Evolutionary conservation across 2,797 vertebrate species (phyloP).

Genomic region (Erethizon dorsatum): DNA sequence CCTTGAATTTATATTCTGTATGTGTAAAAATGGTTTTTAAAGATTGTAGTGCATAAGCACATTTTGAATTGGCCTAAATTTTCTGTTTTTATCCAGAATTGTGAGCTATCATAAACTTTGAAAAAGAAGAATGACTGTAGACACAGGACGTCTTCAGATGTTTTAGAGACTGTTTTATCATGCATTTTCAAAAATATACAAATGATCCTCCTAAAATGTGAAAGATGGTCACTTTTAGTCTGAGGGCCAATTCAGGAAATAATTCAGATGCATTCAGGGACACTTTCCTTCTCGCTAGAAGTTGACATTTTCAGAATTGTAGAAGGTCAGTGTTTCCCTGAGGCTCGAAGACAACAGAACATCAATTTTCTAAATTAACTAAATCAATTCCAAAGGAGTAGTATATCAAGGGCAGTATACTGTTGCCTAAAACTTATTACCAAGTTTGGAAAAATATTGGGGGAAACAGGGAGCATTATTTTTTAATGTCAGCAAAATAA

Average conservation of each 20-base stretch:
- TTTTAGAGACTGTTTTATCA: not conserved
- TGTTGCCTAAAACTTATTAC: conserved; percentile 55
- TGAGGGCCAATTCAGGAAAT: conserved; percentile 61
- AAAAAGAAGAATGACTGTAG: not conserved
- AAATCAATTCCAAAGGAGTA: conserved; percentile 67
- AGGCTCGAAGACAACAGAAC: conserved; percentile 59
- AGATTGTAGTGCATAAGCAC: not conserved
- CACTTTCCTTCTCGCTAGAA: conserved; percentile 56
- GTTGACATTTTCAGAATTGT: conserved; percentile 82
- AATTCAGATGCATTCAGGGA: conserved; percentile 15
- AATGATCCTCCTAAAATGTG: not conserved
- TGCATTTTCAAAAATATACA: not conserved
- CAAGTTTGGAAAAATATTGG: not conserved
- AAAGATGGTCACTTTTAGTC: not conserved
- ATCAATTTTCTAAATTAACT: conserved; percentile 73
- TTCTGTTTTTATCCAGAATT: not conserved
- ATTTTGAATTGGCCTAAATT: not conserved
- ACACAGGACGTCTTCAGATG: not conserved
- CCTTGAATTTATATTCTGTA: not conserved
- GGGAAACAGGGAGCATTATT: not conserved
- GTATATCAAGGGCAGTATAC: not conserved
- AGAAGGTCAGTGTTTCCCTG: conserved; percentile 77
- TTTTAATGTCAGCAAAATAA: not conserved
- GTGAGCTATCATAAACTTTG: not conserved
- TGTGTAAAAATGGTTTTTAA: not conserved